Conservation (phyloP, 1,140 invertebrate genomes). For the Aphidius ervi region DNA sequence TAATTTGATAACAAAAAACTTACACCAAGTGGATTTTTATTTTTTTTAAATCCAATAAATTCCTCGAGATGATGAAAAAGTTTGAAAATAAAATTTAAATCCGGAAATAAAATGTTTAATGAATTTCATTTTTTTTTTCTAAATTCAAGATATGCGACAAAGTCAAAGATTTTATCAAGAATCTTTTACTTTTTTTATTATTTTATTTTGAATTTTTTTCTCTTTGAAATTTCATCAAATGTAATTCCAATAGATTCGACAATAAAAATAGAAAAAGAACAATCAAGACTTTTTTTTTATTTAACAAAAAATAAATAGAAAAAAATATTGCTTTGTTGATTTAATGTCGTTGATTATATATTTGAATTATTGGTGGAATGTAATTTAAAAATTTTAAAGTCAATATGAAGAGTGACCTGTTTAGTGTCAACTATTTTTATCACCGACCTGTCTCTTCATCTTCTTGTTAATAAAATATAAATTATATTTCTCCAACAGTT, state of each 20-base stretch:
- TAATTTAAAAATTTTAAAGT: background rate
- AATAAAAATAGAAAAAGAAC: background rate
- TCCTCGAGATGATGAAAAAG: too few species aligned
- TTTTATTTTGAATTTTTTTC: background rate
- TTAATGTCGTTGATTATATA: background rate
- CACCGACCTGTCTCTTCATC: constrained; percentile 33
- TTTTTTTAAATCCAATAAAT: too few species aligned
- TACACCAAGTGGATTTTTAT: too few species aligned
- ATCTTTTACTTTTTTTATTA: background rate
- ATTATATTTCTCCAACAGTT: constrained; percentile 1
- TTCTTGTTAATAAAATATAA: constrained; percentile 25
- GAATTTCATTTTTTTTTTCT: background rate
- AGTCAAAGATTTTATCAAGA: background rate
- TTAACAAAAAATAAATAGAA: background rate
- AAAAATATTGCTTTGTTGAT: background rate
- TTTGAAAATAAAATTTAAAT: background rate
- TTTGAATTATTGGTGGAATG: background rate
- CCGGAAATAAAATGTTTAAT: background rate
- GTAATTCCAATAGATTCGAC: background rate
- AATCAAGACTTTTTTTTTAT: background rate
- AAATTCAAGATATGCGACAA: too few species aligned
- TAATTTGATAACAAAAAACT: too few species aligned
- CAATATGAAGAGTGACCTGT: constrained; percentile 36
- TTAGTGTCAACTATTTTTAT: constrained; percentile 49
- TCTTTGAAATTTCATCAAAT: background rate